Percentiles rank a stretch among this genome's conserved stretches.
Conservation (phyloP, 2,888 invertebrate genomes). For the Sussaba pulchella region DNA sequence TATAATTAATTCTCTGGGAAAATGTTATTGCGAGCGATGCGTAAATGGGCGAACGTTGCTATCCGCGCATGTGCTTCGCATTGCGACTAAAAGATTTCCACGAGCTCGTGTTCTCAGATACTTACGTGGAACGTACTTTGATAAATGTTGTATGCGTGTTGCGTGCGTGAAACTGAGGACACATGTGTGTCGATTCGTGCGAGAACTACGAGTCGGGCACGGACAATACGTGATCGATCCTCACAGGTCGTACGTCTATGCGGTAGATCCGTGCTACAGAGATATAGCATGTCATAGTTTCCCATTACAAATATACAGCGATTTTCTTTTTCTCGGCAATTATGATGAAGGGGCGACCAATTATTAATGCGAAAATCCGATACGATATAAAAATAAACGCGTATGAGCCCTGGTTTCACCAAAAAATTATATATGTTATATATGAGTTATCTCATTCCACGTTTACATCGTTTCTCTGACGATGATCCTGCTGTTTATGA, state of each 20-base stretch:
- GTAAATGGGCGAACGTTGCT: slow-evolving; percentile 56
- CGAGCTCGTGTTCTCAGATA: slow-evolving; percentile 58
- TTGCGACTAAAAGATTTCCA: slow-evolving; percentile 39
- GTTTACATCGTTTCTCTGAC: too few species aligned
- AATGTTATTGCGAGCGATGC: slow-evolving; percentile 61
- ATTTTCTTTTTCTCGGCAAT: too few species aligned
- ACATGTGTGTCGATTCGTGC: slow-evolving; percentile 32
- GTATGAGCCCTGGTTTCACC: too few species aligned
- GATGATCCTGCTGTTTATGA: too few species aligned
- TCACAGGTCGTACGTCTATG: slow-evolving; percentile 41
- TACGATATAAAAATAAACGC: too few species aligned
- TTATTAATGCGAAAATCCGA: too few species aligned
- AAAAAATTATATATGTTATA: too few species aligned
- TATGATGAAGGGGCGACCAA: too few species aligned
- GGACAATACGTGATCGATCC: slow-evolving; percentile 58
- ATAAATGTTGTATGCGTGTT: slow-evolving; percentile 40
- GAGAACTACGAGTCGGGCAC: slow-evolving; percentile 15
- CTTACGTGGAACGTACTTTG: slow-evolving; percentile 53
- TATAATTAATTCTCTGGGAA: slow-evolving; percentile 73
- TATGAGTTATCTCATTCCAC: too few species aligned
- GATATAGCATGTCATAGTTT: too few species aligned
- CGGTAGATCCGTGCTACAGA: too few species aligned
- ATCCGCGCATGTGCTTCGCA: slow-evolving; percentile 23
- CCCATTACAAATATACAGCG: too few species aligned
- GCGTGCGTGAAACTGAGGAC: slow-evolving; percentile 19